A percentile compares a stretch with the other conserved stretches of the same genome.
phyloP scores from a whole-genome alignment of 2,797 vertebrate species.

The Borostomias antarcticus region DNA sequence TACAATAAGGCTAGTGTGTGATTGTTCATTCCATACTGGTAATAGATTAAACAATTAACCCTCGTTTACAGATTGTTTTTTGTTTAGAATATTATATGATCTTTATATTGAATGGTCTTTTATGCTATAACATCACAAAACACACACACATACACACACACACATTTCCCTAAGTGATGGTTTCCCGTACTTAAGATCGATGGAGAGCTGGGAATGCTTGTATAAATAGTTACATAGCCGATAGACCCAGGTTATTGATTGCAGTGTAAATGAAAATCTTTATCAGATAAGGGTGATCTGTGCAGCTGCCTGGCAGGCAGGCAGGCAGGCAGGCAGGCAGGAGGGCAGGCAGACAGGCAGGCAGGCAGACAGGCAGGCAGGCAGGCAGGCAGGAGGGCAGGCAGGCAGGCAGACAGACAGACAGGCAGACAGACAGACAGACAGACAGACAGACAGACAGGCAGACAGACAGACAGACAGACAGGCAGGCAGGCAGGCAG shows the following conservation, averaged over 20 bases:
- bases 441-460: too few species aligned
- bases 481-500: too few species aligned
- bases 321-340: slow-evolving; percentile 18
- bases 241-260: slow-evolving; percentile 77
- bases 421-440: neutral
- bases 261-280: slow-evolving; percentile 81
- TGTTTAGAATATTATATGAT: neutral
- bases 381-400: neutral
- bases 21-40: neutral
- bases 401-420: slow-evolving; percentile 22
- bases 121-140: slow-evolving; percentile 16
- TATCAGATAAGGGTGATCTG: slow-evolving; percentile 78
- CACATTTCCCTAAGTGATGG: slow-evolving; percentile 68
- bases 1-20: neutral
- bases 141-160: slow-evolving; percentile 9
- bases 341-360: slow-evolving; percentile 44
- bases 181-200: slow-evolving; percentile 75
- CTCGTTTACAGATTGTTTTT: too few species aligned
- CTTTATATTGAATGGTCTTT: neutral
- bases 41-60: neutral
- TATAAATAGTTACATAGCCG: slow-evolving; percentile 79
- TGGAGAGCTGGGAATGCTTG: slow-evolving; percentile 75
- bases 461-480: neutral
- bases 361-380: slow-evolving; percentile 50
- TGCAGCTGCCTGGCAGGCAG: slow-evolving; percentile 35